Evolutionary conservation across 2,797 vertebrate species (phyloP).

Genomic region (Typhlichthys eigenmanni): DNA sequence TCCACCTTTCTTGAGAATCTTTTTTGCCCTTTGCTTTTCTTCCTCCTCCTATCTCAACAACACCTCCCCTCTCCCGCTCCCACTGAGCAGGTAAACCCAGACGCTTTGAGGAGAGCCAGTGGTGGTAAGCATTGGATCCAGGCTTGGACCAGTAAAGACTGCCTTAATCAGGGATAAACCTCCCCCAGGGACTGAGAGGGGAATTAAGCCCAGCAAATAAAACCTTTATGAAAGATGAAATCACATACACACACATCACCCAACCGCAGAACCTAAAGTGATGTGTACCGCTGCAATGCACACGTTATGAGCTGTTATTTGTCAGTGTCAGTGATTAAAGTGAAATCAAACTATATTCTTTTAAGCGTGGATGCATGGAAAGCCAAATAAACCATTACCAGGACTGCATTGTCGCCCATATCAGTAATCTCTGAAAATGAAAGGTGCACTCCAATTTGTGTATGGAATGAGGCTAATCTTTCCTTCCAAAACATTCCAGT

Average conservation of each 20-base stretch:
- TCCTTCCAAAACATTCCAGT: background rate
- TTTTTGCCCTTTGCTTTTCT: no score
- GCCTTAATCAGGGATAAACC: slow-evolving; percentile 57
- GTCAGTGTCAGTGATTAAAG: no score
- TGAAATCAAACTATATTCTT: no score
- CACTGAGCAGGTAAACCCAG: slow-evolving; percentile 2
- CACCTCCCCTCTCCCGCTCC: background rate
- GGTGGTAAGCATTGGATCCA: slow-evolving; percentile 13
- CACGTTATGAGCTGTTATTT: background rate
- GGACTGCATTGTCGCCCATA: no score
- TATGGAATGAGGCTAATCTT: no score
- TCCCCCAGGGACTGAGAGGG: slow-evolving; percentile 19
- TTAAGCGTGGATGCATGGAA: no score
- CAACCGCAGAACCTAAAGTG: background rate
- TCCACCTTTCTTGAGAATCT: no score
- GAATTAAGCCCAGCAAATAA: slow-evolving; percentile 20
- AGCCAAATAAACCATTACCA: no score
- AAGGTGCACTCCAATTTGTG: no score
- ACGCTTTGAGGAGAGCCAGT: slow-evolving; percentile 14
- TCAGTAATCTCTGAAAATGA: no score
- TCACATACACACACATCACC: background rate
- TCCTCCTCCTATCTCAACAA: no score
- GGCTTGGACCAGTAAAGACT: slow-evolving; percentile 19
- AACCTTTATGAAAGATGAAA: slow-evolving; percentile 23
- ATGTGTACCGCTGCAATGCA: no score